Evolutionary conservation across 1,140 invertebrate genomes (phyloP).

Genomic region (Semibalanus balanoides): DNA sequence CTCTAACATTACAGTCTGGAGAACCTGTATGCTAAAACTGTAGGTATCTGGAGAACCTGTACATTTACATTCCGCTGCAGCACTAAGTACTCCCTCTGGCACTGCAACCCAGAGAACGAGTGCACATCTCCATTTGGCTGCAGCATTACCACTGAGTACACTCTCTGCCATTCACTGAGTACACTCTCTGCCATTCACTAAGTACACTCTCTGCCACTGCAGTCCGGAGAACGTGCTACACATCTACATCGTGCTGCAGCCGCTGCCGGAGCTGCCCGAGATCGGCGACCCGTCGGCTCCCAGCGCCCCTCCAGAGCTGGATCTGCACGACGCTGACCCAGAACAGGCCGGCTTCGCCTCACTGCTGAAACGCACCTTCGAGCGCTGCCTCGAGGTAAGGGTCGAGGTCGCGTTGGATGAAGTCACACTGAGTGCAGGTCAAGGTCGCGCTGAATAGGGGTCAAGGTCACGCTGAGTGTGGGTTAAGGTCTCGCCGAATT

Average conservation of each 20-base stretch:
- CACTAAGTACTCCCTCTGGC: no score
- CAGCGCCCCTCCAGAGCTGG: background rate
- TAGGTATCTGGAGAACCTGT: background rate
- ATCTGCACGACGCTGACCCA: background rate
- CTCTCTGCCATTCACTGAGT: no score
- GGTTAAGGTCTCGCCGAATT: no score
- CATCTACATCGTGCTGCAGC: background rate
- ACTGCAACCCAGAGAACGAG: no score
- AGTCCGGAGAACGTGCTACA: background rate
- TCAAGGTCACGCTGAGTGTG: no score
- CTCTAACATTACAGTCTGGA: slow-evolving; percentile 5
- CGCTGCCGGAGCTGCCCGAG: slow-evolving; percentile 1
- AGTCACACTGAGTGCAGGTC: no score
- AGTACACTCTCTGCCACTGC: no score
- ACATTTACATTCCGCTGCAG: no score
- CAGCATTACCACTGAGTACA: no score
- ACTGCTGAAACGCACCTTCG: background rate
- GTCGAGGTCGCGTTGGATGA: background rate
- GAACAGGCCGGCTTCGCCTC: background rate
- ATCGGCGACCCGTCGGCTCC: background rate
- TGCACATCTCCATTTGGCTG: no score
- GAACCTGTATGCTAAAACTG: slow-evolving; percentile 4
- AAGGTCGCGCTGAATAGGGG: no score
- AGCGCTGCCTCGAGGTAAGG: background rate
- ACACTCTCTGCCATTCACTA: no score